phyloP scores from a whole-genome alignment of 2,888 invertebrate species.

The Nephrotoma guestfalica region DNA sequence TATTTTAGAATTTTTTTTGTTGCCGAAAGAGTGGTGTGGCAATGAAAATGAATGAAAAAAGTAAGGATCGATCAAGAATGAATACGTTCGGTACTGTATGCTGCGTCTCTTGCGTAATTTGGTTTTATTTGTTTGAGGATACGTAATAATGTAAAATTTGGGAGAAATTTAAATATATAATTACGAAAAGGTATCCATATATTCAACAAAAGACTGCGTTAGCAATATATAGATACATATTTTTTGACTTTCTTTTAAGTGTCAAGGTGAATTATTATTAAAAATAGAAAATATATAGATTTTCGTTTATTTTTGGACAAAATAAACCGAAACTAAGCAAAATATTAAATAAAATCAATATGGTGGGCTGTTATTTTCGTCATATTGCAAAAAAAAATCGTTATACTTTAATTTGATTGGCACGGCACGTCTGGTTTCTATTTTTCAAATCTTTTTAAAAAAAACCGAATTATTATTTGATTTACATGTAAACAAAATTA shows the following conservation, averaged over 20 bases:
- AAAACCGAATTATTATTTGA: not conserved
- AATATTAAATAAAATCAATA: not conserved
- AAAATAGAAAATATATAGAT: not conserved
- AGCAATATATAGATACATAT: not conserved
- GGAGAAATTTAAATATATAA: too few species aligned
- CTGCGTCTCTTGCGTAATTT: not conserved
- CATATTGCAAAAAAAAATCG: not conserved
- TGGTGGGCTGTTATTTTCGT: not conserved
- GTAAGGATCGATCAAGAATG: not conserved
- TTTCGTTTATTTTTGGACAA: not conserved
- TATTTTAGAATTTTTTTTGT: not conserved
- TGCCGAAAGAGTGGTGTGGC: not conserved
- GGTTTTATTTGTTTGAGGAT: not conserved
- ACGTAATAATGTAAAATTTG: not conserved
- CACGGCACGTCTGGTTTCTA: not conserved
- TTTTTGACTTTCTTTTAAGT: not conserved
- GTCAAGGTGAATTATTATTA: not conserved
- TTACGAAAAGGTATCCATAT: not conserved
- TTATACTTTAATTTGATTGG: not conserved
- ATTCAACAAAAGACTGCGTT: not conserved
- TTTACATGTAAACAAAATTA: not conserved
- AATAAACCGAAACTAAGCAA: not conserved
- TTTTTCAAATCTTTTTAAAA: not conserved
- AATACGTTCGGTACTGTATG: not conserved
- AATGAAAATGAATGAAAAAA: not conserved